phyloP scores from a whole-genome alignment of 2,888 invertebrate species.

The Thelaira solivaga region DNA sequence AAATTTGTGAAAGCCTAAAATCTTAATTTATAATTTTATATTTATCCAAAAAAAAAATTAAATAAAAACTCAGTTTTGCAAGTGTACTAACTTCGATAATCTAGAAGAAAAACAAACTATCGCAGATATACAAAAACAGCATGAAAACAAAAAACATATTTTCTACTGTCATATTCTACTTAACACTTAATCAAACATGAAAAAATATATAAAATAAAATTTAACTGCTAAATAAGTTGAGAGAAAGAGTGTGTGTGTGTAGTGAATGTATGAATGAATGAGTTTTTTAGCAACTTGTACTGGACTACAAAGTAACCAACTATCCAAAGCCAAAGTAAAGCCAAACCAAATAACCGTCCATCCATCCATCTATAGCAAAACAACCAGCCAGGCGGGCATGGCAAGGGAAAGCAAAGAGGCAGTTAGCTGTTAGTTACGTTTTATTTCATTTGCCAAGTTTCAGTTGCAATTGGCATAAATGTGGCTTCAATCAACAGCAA shows the following conservation, averaged over 20 bases:
- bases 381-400: background rate
- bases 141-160: background rate
- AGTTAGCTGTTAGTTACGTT: constrained; percentile 37
- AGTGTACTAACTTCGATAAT: constrained; percentile 4
- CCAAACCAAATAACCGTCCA: background rate
- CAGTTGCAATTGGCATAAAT: constrained; percentile 63
- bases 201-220: constrained; percentile 39
- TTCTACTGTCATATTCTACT: constrained; percentile 46
- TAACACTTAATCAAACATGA: constrained; percentile 58
- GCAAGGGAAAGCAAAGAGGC: constrained; percentile 2
- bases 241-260: no score
- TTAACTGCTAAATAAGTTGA: constrained; percentile 14
- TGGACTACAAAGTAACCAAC: background rate
- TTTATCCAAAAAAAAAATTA: no score
- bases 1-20: no score
- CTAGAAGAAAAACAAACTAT: background rate
- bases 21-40: no score
- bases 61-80: no score
- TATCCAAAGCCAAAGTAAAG: constrained; percentile 6
- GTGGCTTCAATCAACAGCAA: constrained; percentile 60
- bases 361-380: constrained; percentile 9
- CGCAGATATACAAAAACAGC: background rate
- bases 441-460: constrained; percentile 53
- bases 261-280: constrained; percentile 24
- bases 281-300: constrained; percentile 35